A percentile compares a stretch with the other conserved stretches of the same genome.
These are phyloP conservation scores for Florisuga fusca DNA, from an alignment of 2,797 vertebrate species.

Conservation along the genomic window DNA sequence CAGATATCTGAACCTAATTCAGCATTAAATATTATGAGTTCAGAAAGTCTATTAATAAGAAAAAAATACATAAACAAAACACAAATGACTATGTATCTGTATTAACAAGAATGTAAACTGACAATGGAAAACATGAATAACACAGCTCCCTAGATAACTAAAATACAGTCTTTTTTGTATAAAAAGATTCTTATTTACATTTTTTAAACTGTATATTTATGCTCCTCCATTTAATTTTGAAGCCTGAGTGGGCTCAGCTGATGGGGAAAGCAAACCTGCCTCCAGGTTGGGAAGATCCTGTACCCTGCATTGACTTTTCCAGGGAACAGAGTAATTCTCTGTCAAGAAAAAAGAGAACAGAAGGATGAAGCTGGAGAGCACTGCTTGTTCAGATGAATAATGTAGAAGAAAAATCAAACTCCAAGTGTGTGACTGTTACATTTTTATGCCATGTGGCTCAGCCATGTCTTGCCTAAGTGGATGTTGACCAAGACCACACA, in stretches of 20 bases:
- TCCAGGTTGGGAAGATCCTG: not conserved
- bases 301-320: not conserved
- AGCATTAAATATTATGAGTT: not conserved
- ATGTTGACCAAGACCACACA: not conserved
- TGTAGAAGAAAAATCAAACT: not conserved
- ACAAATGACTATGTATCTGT: not conserved
- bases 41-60: not conserved
- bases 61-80: not conserved
- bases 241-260: not conserved
- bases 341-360: not conserved
- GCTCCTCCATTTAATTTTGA: not conserved
- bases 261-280: not conserved
- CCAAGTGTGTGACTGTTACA: not conserved
- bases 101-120: not conserved
- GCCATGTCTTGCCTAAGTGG: rapidly evolving
- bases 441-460: not conserved
- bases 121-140: not conserved
- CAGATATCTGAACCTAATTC: not conserved
- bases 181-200: not conserved
- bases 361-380: not conserved
- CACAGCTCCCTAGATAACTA: not conserved
- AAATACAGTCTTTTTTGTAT: not conserved
- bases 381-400: not conserved
- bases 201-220: not conserved
- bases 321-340: not conserved